Percentiles rank a stretch among this genome's conserved stretches.
Conservation (phyloP, 2,888 invertebrate genomes). For the Homarus gammarus region DNA sequence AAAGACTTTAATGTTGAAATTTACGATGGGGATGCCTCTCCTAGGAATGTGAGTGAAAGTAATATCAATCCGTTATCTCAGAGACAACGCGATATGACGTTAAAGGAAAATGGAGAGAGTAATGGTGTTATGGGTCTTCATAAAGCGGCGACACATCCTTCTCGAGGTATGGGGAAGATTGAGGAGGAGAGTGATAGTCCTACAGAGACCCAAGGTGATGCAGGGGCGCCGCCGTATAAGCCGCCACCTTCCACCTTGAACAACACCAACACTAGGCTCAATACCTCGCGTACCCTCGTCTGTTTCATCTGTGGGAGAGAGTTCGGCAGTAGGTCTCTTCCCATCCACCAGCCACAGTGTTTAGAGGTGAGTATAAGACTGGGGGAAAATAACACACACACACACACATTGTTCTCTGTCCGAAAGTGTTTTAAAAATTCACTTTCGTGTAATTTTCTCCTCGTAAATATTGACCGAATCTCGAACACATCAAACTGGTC, state of each 20-base stretch:
- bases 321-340: constrained; percentile 84
- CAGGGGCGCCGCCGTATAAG: too few species aligned
- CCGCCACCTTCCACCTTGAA: too few species aligned
- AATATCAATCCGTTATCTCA: constrained; percentile 8
- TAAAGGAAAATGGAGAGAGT: constrained; percentile 14
- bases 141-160: constrained; percentile 38
- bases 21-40: constrained; percentile 25
- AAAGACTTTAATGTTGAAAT: constrained; percentile 65
- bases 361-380: constrained; percentile 81
- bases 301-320: constrained; percentile 85
- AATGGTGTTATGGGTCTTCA: not conserved
- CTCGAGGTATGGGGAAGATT: constrained; percentile 44
- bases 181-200: constrained; percentile 62
- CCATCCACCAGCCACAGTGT: constrained; percentile 85
- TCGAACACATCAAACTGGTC: too few species aligned
- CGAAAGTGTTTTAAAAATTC: too few species aligned
- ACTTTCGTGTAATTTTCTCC: too few species aligned
- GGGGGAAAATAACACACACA: not conserved
- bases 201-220: not conserved
- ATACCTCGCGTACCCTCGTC: constrained; percentile 78
- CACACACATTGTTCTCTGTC: too few species aligned
- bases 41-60: not conserved
- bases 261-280: too few species aligned
- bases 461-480: too few species aligned
- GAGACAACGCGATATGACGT: not conserved